These are phyloP conservation scores for Lanistes nyassanus DNA, from an alignment of 1,140 invertebrate genomes.

Conservation along the genomic window DNA sequence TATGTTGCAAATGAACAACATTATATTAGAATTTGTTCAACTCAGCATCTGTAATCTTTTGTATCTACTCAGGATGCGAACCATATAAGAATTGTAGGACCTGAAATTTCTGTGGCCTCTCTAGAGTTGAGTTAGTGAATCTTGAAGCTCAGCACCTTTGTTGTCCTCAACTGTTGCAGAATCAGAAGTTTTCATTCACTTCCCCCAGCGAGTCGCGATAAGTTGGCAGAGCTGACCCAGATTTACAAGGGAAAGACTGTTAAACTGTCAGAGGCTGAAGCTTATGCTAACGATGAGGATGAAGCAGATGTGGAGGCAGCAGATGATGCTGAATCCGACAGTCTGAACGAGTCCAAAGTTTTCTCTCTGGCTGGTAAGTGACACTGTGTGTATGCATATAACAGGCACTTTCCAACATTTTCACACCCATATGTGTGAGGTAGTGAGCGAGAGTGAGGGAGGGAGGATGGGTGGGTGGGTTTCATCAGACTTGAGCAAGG, in stretches of 20 bases:
- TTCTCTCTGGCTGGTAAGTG: neutral
- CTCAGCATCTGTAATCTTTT: no score
- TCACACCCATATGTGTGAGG: no score
- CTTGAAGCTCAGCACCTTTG: neutral
- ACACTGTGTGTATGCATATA: no score
- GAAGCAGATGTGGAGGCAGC: neutral
- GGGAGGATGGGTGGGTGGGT: no score
- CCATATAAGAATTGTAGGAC: neutral
- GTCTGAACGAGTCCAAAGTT: neutral
- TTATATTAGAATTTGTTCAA: no score
- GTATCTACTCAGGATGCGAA: neutral
- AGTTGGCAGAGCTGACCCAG: conserved; percentile 6
- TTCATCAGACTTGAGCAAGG: no score
- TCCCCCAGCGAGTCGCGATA: neutral
- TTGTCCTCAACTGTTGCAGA: neutral
- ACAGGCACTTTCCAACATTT: no score
- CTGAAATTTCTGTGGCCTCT: neutral
- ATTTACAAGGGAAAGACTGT: conserved; percentile 3
- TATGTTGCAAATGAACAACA: no score
- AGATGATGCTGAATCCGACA: neutral
- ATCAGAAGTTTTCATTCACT: neutral
- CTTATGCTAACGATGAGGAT: neutral
- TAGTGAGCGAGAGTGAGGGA: no score
- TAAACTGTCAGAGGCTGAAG: neutral
- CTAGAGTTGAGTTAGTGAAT: no score